Percentiles rank a stretch among this genome's conserved stretches.
Evolutionary conservation across 2,113 vertebrate genomes (phyloP).

Genomic region (Trogon surrucura): DNA sequence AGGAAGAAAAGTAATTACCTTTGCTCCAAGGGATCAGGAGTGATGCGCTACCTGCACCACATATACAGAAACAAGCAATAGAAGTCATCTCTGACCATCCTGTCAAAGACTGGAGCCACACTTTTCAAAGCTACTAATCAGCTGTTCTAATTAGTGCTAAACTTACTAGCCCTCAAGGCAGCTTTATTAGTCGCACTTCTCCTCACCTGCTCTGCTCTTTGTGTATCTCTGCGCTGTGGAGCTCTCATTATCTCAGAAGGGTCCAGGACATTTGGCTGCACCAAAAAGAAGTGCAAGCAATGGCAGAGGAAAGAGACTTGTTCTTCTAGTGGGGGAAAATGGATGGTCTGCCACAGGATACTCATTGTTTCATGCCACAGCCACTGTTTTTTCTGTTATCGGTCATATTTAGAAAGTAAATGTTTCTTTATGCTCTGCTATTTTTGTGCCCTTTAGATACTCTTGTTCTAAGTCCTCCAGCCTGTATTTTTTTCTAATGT

Average conservation of each 20-base stretch:
- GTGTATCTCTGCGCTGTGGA: background rate
- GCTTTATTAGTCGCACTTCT: background rate
- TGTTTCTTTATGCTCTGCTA: slow-evolving; percentile 61
- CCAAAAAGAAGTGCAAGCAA: background rate
- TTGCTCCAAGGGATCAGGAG: background rate
- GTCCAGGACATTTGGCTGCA: background rate
- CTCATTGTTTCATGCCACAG: background rate
- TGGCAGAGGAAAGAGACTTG: background rate
- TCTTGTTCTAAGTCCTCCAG: background rate
- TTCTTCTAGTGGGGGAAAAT: background rate
- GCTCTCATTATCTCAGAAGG: background rate
- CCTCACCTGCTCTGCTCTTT: background rate
- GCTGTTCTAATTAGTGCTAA: background rate
- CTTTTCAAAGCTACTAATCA: background rate
- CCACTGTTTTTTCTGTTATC: slow-evolving; percentile 8
- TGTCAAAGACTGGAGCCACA: background rate
- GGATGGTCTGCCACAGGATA: background rate
- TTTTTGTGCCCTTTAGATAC: background rate
- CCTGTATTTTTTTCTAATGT: background rate
- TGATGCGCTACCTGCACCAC: background rate
- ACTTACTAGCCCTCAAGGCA: background rate
- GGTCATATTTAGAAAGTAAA: slow-evolving; percentile 39
- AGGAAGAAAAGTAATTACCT: background rate
- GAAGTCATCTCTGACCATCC: background rate
- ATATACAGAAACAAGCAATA: background rate